Base-by-base conservation (phyloP, 2,888 invertebrate species). In the Lottia scabra region DNA sequence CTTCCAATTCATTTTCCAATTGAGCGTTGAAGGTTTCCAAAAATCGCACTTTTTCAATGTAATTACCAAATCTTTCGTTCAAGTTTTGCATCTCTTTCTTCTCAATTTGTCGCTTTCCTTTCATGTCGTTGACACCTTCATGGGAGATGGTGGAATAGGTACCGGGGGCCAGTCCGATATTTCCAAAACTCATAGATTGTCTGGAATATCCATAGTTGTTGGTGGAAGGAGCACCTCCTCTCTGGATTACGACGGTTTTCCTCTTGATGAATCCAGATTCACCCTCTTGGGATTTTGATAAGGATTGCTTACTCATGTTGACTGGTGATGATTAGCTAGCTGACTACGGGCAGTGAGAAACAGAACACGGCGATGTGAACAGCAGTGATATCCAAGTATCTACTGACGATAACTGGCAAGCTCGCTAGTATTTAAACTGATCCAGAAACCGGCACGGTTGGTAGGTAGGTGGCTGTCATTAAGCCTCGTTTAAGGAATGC, bases 81-180 rank as follows among this genome's bases (percentile, higher is more conserved):
- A 91, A 81, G 70, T 90, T 90, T 77, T 87, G 88, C 87, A 91
- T 87, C 76, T 91, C 90, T 76, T 88, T 89, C 87, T 91, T 91
- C 80, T 91, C 91, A 75, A 86, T 87, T 68, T 89, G 90, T 45
- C 91, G 86, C 63, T 83, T 83, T 62, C 89, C 88, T 74, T 89
- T 87, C 69, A 91, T 87, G 63, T 87, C 85, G 66, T 87, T 87
- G 23, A 91, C 90, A 45, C 87, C 87, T 19, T 83, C 78, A 67
- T 78, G 80, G 71, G 85, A 83, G 43, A 87, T 74, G 19, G 78
- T 70, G 16, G 78, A 68, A 65, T 78, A 75, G 46, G 80, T 78
- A 10, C 83, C 84, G 0, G 78, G 65, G 30, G 78, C 71, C 48
- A 79, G 64, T 23, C 23, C 23, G 12, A 56, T 19, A 23, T 23